Conservation (phyloP, 2,888 invertebrate species). For the Phoronis australis region DNA sequence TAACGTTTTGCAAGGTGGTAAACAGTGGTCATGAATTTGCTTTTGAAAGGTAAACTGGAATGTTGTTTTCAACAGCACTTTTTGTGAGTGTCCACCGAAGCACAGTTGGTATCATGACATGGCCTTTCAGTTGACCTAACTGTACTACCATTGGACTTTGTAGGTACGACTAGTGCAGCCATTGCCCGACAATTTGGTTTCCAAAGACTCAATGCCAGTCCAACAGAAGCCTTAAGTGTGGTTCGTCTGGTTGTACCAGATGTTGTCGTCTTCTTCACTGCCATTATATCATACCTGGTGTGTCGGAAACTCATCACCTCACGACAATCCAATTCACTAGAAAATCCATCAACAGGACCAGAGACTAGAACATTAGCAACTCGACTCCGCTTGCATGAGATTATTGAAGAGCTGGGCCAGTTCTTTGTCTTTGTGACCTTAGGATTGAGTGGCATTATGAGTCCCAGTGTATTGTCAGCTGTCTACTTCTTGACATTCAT, state of each 20-base stretch:
- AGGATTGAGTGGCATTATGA: conserved; percentile 62
- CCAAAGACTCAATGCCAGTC: conserved; percentile 18
- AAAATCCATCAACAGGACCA: no score
- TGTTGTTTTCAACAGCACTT: no score
- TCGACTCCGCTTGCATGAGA: no score
- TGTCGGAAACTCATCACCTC: conserved; percentile 22
- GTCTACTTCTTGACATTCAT: conserved; percentile 84
- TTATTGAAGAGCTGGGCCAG: conserved; percentile 21
- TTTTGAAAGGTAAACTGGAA: no score
- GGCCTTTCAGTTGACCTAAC: no score
- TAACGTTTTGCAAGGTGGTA: no score
- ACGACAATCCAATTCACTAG: no score
- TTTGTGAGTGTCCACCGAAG: no score
- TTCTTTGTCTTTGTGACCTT: conserved; percentile 32
- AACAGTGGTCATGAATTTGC: no score
- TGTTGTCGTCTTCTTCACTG: conserved; percentile 30
- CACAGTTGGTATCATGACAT: no score
- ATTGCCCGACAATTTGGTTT: conserved; percentile 31
- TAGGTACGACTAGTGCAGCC: conserved; percentile 32
- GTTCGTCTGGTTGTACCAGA: conserved; percentile 43
- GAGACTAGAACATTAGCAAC: no score
- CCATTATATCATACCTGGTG: conserved; percentile 30
- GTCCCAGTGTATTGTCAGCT: conserved; percentile 77
- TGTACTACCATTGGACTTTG: no score
- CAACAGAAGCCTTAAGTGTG: conserved; percentile 22